Conservation (phyloP, 2,113 vertebrate genomes). For the Microtus richardsoni region DNA sequence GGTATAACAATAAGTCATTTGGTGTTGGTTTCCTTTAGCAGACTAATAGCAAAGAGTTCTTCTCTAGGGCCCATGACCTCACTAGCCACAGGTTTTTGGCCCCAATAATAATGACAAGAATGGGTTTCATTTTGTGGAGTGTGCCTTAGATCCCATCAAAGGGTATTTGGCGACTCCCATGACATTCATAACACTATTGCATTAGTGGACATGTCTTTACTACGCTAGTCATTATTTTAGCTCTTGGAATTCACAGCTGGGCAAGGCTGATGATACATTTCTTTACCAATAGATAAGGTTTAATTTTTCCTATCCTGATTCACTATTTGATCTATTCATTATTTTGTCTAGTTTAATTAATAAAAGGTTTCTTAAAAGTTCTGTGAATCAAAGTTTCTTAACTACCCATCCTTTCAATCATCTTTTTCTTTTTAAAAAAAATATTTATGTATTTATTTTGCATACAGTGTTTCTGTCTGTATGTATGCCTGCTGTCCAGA, state of each 20-base stretch:
- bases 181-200: neutral
- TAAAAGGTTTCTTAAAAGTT: neutral
- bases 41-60: neutral
- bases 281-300: neutral
- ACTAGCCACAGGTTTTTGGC: neutral
- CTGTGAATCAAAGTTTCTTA: neutral
- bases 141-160: neutral
- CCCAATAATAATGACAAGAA: neutral
- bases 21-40: neutral
- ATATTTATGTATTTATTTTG: no score
- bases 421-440: neutral
- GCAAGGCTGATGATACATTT: neutral
- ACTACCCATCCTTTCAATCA: neutral
- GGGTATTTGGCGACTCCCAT: neutral
- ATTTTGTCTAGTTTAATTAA: neutral
- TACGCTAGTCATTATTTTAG: neutral
- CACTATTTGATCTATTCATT: neutral
- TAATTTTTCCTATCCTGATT: neutral
- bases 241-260: neutral
- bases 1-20: neutral
- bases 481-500: no score
- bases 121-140: neutral
- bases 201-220: neutral
- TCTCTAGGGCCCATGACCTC: neutral
- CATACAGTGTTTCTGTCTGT: no score